Conservation (phyloP, 2,797 vertebrate genomes). For the Mormyrops boulengeri region DNA sequence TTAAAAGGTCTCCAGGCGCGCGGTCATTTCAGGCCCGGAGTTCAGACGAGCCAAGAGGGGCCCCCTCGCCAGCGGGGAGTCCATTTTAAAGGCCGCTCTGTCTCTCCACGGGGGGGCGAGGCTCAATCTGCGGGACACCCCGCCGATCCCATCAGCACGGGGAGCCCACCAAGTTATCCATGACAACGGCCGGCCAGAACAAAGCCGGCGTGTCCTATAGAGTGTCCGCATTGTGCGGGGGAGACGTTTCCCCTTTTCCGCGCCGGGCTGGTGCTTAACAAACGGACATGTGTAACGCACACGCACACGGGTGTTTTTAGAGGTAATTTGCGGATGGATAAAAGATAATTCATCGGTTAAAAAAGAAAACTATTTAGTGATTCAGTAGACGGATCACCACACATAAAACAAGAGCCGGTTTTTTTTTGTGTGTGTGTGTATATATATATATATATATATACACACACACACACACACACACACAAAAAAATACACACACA, state of each 20-base stretch:
- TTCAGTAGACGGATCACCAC: not conserved
- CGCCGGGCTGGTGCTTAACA: not conserved
- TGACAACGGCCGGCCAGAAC: conserved; percentile 66
- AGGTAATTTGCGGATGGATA: not conserved
- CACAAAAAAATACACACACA: too few species aligned
- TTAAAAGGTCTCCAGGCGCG: conserved; percentile 55
- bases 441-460: not conserved
- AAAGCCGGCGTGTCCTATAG: conserved; percentile 63
- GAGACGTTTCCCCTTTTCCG: not conserved
- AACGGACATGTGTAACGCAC: not conserved
- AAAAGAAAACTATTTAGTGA: not conserved
- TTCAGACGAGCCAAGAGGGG: conserved; percentile 57
- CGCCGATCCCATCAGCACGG: conserved; percentile 55
- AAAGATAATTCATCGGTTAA: not conserved
- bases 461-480: too few species aligned
- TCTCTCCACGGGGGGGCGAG: conserved; percentile 45
- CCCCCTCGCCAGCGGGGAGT: conserved; percentile 47
- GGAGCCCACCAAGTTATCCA: conserved; percentile 69
- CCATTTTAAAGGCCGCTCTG: conserved; percentile 68
- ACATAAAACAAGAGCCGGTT: not conserved
- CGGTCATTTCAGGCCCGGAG: conserved; percentile 52
- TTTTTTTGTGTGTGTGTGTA: not conserved
- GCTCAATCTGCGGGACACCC: conserved; percentile 60
- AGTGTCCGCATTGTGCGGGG: conserved; percentile 20
- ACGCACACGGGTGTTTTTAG: not conserved